Conservation (phyloP, 1,140 invertebrate species). For the Leptoteleia sp. region DNA sequence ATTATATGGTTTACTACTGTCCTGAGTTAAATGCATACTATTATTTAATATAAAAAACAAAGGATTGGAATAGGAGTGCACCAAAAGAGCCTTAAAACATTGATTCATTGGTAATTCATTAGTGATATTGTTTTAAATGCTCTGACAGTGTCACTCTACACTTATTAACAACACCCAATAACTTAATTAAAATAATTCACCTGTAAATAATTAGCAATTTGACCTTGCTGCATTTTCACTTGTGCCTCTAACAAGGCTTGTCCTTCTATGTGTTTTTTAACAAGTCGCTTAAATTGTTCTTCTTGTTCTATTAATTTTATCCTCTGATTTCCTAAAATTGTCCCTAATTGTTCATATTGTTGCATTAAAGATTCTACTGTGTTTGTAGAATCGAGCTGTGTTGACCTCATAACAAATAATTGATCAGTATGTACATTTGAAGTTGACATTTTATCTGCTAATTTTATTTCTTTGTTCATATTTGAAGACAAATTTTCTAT, state of each 20-base stretch:
- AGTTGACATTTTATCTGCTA: slow-evolving; percentile 53
- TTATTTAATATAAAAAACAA: slow-evolving; percentile 21
- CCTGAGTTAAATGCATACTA: slow-evolving; percentile 41
- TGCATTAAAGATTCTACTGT: slow-evolving; percentile 70
- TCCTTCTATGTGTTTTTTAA: slow-evolving; percentile 73
- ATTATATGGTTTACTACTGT: slow-evolving; percentile 48
- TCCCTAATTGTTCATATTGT: slow-evolving; percentile 72
- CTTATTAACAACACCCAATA: no score
- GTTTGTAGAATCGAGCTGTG: no score
- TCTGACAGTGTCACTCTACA: no score
- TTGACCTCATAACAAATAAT: slow-evolving; percentile 69
- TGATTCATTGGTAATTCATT: slow-evolving; percentile 19
- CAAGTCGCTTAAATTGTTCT: slow-evolving; percentile 72
- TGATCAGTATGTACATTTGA: slow-evolving; percentile 71
- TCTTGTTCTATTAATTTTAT: slow-evolving; percentile 70
- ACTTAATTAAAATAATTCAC: no score
- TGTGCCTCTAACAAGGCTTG: slow-evolving; percentile 74
- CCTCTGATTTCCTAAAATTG: slow-evolving; percentile 69
- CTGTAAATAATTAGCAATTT: slow-evolving; percentile 74
- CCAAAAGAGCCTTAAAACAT: slow-evolving; percentile 67
- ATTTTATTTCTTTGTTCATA: slow-evolving; percentile 13
- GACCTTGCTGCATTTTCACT: slow-evolving; percentile 75
- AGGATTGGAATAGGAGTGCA: slow-evolving; percentile 67
- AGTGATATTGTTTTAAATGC: no score
- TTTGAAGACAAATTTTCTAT: slow-evolving; percentile 18